These are phyloP conservation scores for human (Homo sapiens) DNA, from an alignment of 2,113 vertebrate genomes.

Conservation along the genomic window DNA sequence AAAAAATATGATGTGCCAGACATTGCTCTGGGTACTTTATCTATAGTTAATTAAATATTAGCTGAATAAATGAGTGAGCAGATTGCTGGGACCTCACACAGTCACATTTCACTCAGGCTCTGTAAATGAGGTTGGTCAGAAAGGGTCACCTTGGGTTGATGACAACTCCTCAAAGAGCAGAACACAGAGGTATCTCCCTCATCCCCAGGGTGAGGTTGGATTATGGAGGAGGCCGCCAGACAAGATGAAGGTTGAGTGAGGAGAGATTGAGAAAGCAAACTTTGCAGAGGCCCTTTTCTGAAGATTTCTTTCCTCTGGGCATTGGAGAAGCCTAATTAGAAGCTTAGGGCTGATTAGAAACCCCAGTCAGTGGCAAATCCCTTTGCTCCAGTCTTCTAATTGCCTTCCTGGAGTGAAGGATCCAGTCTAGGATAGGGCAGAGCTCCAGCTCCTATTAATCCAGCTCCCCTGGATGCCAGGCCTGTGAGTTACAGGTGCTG, in stretches of 20 bases:
- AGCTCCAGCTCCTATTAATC: background rate
- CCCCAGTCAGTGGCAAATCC: background rate
- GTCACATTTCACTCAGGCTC: background rate
- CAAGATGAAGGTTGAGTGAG: background rate
- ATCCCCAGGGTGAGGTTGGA: background rate
- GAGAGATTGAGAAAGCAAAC: background rate
- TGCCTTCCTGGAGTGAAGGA: background rate
- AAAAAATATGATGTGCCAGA: background rate
- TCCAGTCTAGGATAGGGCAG: background rate
- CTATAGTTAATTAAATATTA: background rate
- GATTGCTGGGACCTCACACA: background rate
- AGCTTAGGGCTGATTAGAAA: slow-evolving; percentile 56
- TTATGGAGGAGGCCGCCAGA: background rate
- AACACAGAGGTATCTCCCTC: background rate
- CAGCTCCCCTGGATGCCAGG: background rate
- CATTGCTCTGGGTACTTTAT: background rate
- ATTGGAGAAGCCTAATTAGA: slow-evolving; percentile 53
- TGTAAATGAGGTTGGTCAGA: background rate
- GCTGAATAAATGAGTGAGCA: background rate
- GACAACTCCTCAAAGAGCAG: background rate
- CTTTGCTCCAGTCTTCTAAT: background rate
- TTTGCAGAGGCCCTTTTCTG: background rate
- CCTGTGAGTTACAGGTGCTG: background rate
- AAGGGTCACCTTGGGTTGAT: background rate
- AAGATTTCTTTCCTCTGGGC: background rate